phyloP scores from a whole-genome alignment of 30 jellyfish, hydroid and myxozoan species.

The Aurelia sp. region DNA sequence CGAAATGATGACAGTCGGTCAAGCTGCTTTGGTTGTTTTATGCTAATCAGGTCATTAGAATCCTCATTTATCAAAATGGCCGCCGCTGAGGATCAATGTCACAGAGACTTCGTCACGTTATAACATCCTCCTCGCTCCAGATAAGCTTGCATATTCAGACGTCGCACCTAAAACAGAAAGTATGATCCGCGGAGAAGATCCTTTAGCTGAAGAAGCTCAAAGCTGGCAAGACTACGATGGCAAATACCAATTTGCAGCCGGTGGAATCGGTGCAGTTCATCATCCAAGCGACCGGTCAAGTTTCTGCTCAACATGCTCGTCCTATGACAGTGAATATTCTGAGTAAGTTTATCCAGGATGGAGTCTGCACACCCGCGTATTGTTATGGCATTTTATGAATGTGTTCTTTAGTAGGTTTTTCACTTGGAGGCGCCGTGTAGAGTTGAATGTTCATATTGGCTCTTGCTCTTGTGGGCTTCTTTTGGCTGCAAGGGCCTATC shows the following conservation, averaged over 20 bases:
- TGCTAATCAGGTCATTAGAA: conserved; percentile 73
- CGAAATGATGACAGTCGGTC: background rate
- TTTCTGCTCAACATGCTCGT: conserved; percentile 73
- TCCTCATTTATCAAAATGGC: conserved; percentile 82
- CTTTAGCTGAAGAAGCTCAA: conserved; percentile 39
- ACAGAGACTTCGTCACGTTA: background rate
- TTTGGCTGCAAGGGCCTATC: no score
- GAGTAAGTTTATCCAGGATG: conserved; percentile 43
- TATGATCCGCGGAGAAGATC: conserved; percentile 54
- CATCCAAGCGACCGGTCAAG: conserved; percentile 76
- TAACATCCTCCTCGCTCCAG: background rate
- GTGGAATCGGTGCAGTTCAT: conserved; percentile 26
- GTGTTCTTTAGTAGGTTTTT: no score
- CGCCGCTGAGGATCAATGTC: conserved; percentile 41
- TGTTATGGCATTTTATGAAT: no score
- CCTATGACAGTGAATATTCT: conserved; percentile 70
- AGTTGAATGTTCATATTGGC: no score
- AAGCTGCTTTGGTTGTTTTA: conserved; percentile 73
- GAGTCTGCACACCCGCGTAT: no score
- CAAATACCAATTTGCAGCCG: conserved; percentile 8
- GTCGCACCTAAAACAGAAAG: background rate
- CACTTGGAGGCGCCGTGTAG: no score
- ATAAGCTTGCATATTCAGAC: no score
- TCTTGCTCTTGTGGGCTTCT: no score
- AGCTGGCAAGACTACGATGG: conserved; percentile 60